Conservation (phyloP, 2,888 invertebrate species). For the Aplocera efformata region DNA sequence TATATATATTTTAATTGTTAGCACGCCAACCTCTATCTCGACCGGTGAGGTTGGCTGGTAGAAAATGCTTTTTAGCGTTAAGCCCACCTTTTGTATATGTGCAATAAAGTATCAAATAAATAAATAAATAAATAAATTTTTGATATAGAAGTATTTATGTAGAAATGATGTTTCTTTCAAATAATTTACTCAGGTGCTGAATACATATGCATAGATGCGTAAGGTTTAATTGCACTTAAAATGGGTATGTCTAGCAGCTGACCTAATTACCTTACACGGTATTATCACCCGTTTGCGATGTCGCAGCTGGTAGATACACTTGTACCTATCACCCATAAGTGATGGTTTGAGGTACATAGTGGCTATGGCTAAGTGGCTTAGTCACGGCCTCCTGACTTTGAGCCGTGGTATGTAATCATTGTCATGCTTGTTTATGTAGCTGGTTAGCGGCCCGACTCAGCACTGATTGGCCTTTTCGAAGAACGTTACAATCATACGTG, state of each 20-base stretch:
- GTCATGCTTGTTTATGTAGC: slow-evolving; percentile 45
- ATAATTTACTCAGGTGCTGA: too few species aligned
- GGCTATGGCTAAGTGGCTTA: slow-evolving; percentile 23
- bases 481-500: slow-evolving; percentile 10
- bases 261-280: slow-evolving; percentile 3
- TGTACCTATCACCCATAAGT: neutral
- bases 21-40: too few species aligned
- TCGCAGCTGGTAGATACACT: slow-evolving; percentile 7
- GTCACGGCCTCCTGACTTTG: slow-evolving; percentile 24
- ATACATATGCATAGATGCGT: too few species aligned
- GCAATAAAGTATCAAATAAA: too few species aligned
- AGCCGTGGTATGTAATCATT: slow-evolving; percentile 30
- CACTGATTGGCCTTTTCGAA: slow-evolving; percentile 44
- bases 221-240: too few species aligned
- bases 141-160: too few species aligned
- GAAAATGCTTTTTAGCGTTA: too few species aligned
- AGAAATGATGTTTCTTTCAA: too few species aligned
- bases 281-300: slow-evolving; percentile 2
- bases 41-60: too few species aligned
- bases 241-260: neutral
- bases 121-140: too few species aligned
- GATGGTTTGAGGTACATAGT: slow-evolving; percentile 3
- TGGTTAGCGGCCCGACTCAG: slow-evolving; percentile 33
- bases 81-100: too few species aligned
- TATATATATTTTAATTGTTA: too few species aligned